A percentile compares a stretch with the other conserved stretches of the same genome.
Evolutionary conservation across 2,888 invertebrate genomes (phyloP).

Genomic region (Rotaria sp.): DNA sequence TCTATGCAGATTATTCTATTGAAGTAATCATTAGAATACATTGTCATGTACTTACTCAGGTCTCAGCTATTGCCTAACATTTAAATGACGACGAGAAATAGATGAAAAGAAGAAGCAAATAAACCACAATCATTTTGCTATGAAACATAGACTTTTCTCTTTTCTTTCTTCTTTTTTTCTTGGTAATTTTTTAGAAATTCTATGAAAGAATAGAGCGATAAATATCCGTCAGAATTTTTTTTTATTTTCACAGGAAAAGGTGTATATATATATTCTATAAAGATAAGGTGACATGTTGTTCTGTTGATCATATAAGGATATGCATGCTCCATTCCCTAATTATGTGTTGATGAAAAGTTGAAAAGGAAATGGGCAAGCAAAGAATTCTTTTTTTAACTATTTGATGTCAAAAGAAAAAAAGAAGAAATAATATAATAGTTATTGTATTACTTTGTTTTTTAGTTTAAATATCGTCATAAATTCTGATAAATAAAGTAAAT

Average conservation of each 20-base stretch:
- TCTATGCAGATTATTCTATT: not conserved
- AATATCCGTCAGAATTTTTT: no score
- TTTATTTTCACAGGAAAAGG: no score
- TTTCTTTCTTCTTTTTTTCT: not conserved
- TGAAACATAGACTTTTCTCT: not conserved
- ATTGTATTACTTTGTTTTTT: no score
- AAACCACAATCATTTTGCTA: not conserved
- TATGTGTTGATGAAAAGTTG: not conserved
- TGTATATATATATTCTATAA: no score
- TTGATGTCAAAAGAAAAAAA: not conserved
- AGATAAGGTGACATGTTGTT: not conserved
- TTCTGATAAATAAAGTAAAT: no score
- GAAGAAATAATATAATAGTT: not conserved
- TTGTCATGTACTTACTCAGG: not conserved
- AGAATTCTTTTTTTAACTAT: not conserved
- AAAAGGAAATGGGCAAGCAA: not conserved
- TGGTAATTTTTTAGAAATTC: not conserved
- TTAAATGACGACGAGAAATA: not conserved
- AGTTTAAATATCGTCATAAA: no score
- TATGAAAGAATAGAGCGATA: not conserved
- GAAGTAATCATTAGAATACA: not conserved
- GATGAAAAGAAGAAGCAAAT: not conserved
- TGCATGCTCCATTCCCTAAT: not conserved
- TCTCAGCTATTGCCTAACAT: not conserved
- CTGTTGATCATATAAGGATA: not conserved